Percentiles rank a stretch among this genome's conserved stretches.
These are phyloP conservation scores for Ametastegia equiseti DNA, from an alignment of 2,888 invertebrate species.

Conservation along the genomic window DNA sequence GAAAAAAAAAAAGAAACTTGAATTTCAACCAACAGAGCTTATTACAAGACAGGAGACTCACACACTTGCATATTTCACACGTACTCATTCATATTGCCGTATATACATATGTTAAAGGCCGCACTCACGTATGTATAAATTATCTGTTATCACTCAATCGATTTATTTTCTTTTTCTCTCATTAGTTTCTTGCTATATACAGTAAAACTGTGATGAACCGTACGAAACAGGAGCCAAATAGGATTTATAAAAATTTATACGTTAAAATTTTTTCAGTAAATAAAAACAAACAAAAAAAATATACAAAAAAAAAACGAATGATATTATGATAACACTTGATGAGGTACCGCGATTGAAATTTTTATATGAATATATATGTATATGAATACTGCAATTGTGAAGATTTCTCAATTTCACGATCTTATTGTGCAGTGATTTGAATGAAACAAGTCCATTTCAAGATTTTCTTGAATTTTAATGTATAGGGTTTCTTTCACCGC, in stretches of 20 bases:
- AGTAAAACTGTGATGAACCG: not conserved
- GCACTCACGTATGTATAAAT: constrained; percentile 1
- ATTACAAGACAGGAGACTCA: constrained; percentile 24
- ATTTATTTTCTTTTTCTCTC: not conserved
- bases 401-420: constrained; percentile 7
- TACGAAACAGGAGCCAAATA: not conserved
- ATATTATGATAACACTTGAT: no score
- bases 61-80: constrained; percentile 12
- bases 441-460: not conserved
- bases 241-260: not conserved
- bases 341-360: not conserved
- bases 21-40: constrained; percentile 31
- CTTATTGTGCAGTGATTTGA: not conserved
- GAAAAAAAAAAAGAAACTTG: not conserved
- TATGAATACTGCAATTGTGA: not conserved
- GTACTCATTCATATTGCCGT: constrained; percentile 8
- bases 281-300: no score
- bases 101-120: no score
- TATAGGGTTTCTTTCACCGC: constrained; percentile 7
- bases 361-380: not conserved
- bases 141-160: not conserved
- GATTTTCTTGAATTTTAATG: not conserved
- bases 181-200: no score
- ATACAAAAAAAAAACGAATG: no score
- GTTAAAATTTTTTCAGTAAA: no score